Base-by-base conservation (phyloP, 2,113 vertebrate species). In the Chlorodrepanis virens region DNA sequence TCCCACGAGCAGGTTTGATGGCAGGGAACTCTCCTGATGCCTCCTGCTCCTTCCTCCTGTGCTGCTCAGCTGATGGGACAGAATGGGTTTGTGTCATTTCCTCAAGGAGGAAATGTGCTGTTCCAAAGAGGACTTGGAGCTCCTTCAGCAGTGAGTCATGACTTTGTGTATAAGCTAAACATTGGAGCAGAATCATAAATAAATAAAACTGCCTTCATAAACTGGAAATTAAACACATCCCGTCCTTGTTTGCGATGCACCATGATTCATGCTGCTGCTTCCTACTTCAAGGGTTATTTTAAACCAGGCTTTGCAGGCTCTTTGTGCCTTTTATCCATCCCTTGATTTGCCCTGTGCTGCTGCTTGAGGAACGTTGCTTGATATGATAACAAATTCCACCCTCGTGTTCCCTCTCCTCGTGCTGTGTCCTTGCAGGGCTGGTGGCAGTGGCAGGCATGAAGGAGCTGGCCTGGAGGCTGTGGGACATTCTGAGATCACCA, bases 171-270 rank as follows among this genome's bases (percentile, higher is more conserved):
- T 83, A 89, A 96, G 61, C 90, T 96, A 89, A 96, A 96, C 90
- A 90, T 49, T 89, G 90, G 69, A 94, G 83, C 77, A 82, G 89
- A 89, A 94, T 92, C 86, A 92, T 96, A 96, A 96, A 97, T 96
- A 96, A 96, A 94, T 96, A 96, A 93, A 94, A 57, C 69, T 57
- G 72, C 18, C 65, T 94, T 89, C 86, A 68, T 84, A 93, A 96
- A 93, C 93, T 95, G 96, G 90, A 95, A 96, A 96, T 94, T 76
- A 84, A 96, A 93, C 76, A 40, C 78, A 96, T 92, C 88, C 96
- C 49, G 2, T 88, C 68, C 92, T 75, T 81, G 72, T 93, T 94
- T 75, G 56, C 5, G 35, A 49, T 12, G 45, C 49, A 20, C 65
- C 12, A 8, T 96, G 90, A 96, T 83, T 94, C 93, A 96, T 79